Conservation (phyloP, 2,113 vertebrate species). For the Chloropsis cyanopogon region DNA sequence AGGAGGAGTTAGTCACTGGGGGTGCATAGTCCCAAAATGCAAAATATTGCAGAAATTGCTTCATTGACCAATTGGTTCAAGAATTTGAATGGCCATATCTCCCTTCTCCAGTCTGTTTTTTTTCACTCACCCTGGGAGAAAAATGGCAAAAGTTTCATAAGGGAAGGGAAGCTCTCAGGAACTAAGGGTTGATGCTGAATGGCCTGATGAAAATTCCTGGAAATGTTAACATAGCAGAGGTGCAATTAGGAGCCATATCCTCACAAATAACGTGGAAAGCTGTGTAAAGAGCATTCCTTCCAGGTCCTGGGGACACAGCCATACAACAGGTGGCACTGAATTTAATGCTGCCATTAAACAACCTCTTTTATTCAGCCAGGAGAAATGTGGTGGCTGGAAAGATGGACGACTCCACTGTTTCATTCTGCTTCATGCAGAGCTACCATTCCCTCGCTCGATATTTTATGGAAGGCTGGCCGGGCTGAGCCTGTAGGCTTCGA, state of each 20-base stretch:
- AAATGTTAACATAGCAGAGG: neutral
- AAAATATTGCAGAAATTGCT: neutral
- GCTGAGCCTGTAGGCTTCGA: slow-evolving; percentile 7
- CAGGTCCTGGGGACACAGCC: neutral
- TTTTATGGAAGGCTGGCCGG: neutral
- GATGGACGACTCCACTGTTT: neutral
- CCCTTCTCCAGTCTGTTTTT: neutral
- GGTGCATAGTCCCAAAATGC: neutral
- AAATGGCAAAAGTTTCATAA: neutral
- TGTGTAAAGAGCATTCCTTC: neutral
- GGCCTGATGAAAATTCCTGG: neutral
- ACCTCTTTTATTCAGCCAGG: neutral
- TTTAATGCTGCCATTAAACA: neutral
- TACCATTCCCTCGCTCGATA: neutral
- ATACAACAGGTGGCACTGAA: neutral
- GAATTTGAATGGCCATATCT: neutral
- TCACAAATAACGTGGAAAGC: neutral
- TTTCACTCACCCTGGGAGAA: neutral
- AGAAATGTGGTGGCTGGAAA: neutral
- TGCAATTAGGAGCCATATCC: neutral
- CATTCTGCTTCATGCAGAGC: neutral
- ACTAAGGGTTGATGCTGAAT: neutral
- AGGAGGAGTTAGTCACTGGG: neutral
- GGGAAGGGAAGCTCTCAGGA: neutral
- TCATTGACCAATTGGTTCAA: neutral